Conservation (phyloP, 1,140 invertebrate genomes). For the Plodia interpunctella region DNA sequence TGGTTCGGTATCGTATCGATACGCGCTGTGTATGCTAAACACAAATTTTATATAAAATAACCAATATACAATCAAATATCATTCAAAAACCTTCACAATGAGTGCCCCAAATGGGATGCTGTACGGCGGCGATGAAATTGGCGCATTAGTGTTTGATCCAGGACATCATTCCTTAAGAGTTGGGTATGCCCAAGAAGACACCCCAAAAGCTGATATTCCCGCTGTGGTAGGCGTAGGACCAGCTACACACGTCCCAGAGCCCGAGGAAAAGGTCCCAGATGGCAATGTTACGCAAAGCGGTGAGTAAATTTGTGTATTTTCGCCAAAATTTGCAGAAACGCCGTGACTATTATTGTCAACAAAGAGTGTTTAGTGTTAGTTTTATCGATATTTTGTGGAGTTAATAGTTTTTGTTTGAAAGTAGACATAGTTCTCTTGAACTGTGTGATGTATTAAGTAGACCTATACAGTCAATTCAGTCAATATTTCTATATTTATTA, state of each 20-base stretch:
- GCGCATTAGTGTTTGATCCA: constrained; percentile 97
- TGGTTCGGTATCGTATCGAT: too few relatives aligned
- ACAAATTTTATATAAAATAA: background rate
- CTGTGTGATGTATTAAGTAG: too few relatives aligned
- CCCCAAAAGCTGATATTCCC: constrained; percentile 94
- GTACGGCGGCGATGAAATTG: constrained; percentile 97
- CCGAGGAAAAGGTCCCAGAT: constrained; percentile 81
- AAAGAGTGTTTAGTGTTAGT: background rate
- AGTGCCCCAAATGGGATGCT: constrained; percentile 82
- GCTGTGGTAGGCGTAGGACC: constrained; percentile 87
- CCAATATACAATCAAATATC: background rate
- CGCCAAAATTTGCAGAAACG: background rate
- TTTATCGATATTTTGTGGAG: background rate
- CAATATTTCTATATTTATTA: too few relatives aligned
- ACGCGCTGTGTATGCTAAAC: background rate
- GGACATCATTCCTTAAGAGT: constrained; percentile 83
- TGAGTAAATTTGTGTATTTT: constrained; percentile 33
- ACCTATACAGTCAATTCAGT: too few relatives aligned
- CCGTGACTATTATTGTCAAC: background rate
- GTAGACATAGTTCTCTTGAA: too few relatives aligned
- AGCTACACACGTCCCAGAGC: constrained; percentile 76
- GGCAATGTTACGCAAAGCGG: constrained; percentile 76
- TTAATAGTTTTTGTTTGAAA: too few relatives aligned
- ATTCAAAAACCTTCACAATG: constrained; percentile 28
- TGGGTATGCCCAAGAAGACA: constrained; percentile 95